Evolutionary conservation across 2,888 invertebrate species (phyloP), one percentile per base, ranked within the genome.

Genomic region (Hypsopygia costalis): DNA sequence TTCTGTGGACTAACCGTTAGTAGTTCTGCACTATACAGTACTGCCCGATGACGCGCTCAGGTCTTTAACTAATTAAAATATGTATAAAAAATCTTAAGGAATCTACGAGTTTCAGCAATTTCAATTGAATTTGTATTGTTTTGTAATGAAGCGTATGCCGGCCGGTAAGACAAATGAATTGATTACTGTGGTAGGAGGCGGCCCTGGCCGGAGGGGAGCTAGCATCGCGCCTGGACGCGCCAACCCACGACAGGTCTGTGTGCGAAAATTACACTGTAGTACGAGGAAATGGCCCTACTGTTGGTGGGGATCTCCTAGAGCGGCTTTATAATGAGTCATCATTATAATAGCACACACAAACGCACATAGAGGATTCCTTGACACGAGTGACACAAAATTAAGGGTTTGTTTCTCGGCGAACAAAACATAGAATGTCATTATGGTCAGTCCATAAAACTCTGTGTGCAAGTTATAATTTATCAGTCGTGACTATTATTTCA

Each of bases 191-290:
- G 74, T 78, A 76, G 55, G 81, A 62, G 49, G 81, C 57, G 62
- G 78, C 66, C 69, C 83, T 66, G 73, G 77, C 64, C 56, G 81
- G 73, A 56, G 80, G 81, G 60, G 83, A 78, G 76, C 73, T 77
- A 70, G 78, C 78, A 51, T 80, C 81, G 67, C 82, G 82, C 63
- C 81, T 70, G 59, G 65, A 55, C 69, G 78, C 82, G 72, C 82
- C 83, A 60, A 81, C 77, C 83, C 83, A 83, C 57, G 81, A 75
- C 77, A 83, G 67, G 82, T 83, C 83, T 83, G 83, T 78, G 81
- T 78, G 66, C 74, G 77, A 68, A 81, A 81, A 81, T 68, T 60
- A 53, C 50, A 64, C 64, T 62, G 56, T 58, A 66, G 50, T 57
- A 40, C 43, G 41, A 28, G 12, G 42, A 35, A 40, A 21, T 28